Conservation (phyloP, 2,113 vertebrate species). For the Paracanthobrama guichenoti region DNA sequence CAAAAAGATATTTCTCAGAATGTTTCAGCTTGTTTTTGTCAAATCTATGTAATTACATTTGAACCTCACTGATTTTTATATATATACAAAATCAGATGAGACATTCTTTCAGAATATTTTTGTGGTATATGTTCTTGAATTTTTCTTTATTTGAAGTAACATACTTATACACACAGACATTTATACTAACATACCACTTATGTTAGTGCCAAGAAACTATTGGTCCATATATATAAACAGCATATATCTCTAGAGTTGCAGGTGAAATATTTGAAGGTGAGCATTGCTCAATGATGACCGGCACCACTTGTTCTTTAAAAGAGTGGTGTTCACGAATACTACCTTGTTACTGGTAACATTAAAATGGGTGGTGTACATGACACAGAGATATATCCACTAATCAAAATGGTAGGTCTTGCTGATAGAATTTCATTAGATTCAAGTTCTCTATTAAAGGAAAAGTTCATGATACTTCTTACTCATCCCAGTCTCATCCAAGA, state of each 20-base stretch:
- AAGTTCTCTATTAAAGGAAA: not conserved
- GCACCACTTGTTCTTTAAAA: not conserved
- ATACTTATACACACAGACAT: not conserved
- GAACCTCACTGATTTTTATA: not conserved
- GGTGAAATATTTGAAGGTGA: conserved; percentile 30
- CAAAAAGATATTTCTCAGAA: not conserved
- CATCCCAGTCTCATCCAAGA: no score
- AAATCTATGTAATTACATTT: not conserved
- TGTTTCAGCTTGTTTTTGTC: not conserved
- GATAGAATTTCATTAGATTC: not conserved
- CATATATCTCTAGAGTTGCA: not conserved
- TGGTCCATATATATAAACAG: not conserved
- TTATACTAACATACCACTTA: not conserved
- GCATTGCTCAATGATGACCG: not conserved
- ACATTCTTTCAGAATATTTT: no score
- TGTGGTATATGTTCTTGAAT: no score
- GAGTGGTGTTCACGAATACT: conserved; percentile 6
- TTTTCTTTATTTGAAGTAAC: no score
- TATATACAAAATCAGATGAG: not conserved
- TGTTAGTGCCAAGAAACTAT: not conserved
- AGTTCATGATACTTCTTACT: no score
- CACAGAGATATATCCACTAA: not conserved
- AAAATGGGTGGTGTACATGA: not conserved
- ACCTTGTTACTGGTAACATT: not conserved
- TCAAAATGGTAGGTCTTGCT: not conserved